Percentiles rank a stretch among this genome's conserved stretches.
phyloP scores from a whole-genome alignment of 2,113 vertebrate species.

The Coturnix japonica region DNA sequence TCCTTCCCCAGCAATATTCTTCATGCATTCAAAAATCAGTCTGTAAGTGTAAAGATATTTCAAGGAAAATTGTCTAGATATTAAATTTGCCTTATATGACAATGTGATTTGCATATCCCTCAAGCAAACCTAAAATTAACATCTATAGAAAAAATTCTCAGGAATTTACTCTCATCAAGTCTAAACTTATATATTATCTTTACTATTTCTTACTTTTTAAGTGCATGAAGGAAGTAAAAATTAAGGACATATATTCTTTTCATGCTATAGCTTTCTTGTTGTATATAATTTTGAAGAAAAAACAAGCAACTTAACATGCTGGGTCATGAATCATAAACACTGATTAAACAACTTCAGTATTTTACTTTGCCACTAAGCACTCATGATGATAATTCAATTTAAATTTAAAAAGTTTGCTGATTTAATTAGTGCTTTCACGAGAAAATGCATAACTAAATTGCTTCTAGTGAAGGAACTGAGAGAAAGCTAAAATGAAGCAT shows the following conservation, averaged over 20 bases:
- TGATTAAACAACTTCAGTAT: neutral
- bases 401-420: neutral
- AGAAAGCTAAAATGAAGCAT: neutral
- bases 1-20: neutral
- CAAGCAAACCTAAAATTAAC: neutral
- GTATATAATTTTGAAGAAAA: neutral
- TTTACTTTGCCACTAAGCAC: neutral
- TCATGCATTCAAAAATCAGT: neutral
- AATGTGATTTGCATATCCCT: neutral
- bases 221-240: neutral
- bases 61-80: neutral
- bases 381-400: constrained; percentile 2
- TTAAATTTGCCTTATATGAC: neutral
- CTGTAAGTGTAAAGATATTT: neutral
- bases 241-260: neutral
- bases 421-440: neutral
- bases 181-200: neutral
- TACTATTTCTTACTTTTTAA: neutral
- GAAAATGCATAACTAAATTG: neutral
- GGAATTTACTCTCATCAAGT: neutral
- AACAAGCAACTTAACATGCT: neutral
- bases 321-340: neutral
- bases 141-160: neutral
- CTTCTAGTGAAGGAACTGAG: neutral
- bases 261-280: neutral